Evolutionary conservation across 2,888 invertebrate species (phyloP), one percentile per base, ranked within the genome.

Genomic region (Heliconius hortense): DNA sequence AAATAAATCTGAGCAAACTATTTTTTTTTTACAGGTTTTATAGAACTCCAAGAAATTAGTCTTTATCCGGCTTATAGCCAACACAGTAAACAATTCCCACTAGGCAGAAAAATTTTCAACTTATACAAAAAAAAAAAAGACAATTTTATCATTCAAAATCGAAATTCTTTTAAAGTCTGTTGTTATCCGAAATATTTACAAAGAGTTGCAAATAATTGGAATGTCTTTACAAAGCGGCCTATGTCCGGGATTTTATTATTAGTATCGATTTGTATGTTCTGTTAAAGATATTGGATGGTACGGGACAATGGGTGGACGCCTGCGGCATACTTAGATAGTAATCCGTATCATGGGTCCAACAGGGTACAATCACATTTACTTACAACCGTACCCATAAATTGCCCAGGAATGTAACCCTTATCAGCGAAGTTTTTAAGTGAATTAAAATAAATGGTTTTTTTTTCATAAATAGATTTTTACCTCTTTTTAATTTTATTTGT

Each of bases 221-320:
- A 72, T 75, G 63, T 59, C 68, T 74, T 60, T 53, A 70, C 74
- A 70, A 74, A 74, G 62, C 72, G 35, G 62, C 72, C 53, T 74
- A 69, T 68, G 43, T 59, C 62, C 26, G 72, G 56, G 69, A 76
- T 75, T 79, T 77, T 79, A 78, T 75, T 79, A 78, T 82, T 76
- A 74, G 76, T 80, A 77, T 77, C 80, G 78, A 80, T 80, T 75
- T 77, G 76, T 76, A 62, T 78, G 70, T 72, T 74, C 76, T 73
- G 66, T 75, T 78, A 80, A 76, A 77, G 72, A 79, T 77, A 80
- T 77, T 80, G 75, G 75, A 77, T 80, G 76, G 76, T 75, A 75
- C 73, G 74, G 79, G 76, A 81, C 79, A 81, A 79, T 77, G 76
- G 76, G 76, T 67, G 75, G 77, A 80, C 78, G 77, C 78, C 79